Evolutionary conservation across 2,113 vertebrate genomes (phyloP), one percentile per base, ranked within the genome.

Genomic region (Eulemur rufifrons): DNA sequence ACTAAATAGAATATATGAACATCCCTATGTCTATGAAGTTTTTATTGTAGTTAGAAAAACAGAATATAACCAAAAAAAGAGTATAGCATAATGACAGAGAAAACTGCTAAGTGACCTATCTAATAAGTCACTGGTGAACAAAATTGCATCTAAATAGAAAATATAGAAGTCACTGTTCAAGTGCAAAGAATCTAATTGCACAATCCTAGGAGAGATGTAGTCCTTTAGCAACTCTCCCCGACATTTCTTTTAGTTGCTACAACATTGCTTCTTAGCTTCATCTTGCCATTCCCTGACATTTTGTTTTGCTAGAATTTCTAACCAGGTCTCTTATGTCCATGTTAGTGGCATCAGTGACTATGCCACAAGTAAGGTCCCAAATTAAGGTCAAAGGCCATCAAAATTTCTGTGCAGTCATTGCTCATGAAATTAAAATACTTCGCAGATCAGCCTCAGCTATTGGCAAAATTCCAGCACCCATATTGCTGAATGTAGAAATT

Each of bases 51-150:
- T 52, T 61, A 20, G 59, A 77, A 78, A 84, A 68, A 61, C 6
- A 69, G 52, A 85, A 89, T 63, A 63, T n/a, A 45, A 87, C 50
- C 17, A 45, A 73, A 20, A 50, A 32, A 88, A 13, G 5, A 80
- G 12, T 32, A 61, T 66, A 59, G 8, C 0, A 13, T 54, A 77
- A 21, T 32, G 10, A 21, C 4, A 45, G 6, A 17, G 45, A 34
- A 1, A 59, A 54, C 0, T 39, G 64, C 14, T 27, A 13, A 0
- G 21, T 25, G 34, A 59, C 27, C 1, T 10, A 37, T 3, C 5
- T 15, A 25, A 25, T 42, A 59, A 77, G 11, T 34, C 20, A 61
- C 17, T 18, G 52, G 29, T 37, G 47, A 76, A 82, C 18, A 29
- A 37, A 78, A 21, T 64, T 54, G 80, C 5, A 18, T 59, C 15